Evolutionary conservation across 2,113 vertebrate species (phyloP), one percentile per base, ranked within the genome.

Genomic region (Apteryx owenii): DNA sequence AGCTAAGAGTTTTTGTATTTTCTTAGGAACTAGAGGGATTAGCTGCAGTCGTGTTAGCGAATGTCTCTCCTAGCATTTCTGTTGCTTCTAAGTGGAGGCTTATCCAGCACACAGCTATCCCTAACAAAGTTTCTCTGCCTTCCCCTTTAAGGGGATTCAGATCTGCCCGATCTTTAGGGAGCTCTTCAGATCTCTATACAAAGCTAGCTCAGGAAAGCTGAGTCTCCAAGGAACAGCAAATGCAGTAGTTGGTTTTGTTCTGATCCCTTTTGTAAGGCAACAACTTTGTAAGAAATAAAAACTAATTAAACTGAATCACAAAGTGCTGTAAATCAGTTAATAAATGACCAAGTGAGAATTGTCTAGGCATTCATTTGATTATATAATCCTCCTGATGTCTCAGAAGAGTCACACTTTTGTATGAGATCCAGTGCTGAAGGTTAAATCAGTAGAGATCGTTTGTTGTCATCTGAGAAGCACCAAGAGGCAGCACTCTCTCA

Each of bases 21-120:
- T 20, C 68, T 78, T 42, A 21, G 58, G 53, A 95, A 9, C 5
- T 38, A 36, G 48, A 70, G 19, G 21, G 9, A 62, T 71, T 61
- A 79, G 26, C 19, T 81, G 18, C 8, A 5, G 25, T 36, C 6
- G 3, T 66, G 12, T 10, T 62, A 38, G 18, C 58, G 40, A 7
- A n/a, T 14, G 56, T 8, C 17, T 78, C 68, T 33, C 36, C 26
- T 10, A 36, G 11, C 22, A 7, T 20, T 58, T 64, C 50, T 50
- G n/a, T 33, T 69, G 42, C 11, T 88, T 72, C 62, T 51, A 4
- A 77, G 29, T 1, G 2, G 50, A 46, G 51, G 26, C 40, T 53
- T 70, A 31, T 28, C 19, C 17, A 66, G 7, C 19, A 7, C 1
- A 0, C 31, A 2, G 46, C 1, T 0, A 33, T 66, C 50, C 10